These are phyloP conservation scores for Peromyscus aztecus DNA, from an alignment of 2,797 vertebrate genomes.

Conservation along the genomic window DNA sequence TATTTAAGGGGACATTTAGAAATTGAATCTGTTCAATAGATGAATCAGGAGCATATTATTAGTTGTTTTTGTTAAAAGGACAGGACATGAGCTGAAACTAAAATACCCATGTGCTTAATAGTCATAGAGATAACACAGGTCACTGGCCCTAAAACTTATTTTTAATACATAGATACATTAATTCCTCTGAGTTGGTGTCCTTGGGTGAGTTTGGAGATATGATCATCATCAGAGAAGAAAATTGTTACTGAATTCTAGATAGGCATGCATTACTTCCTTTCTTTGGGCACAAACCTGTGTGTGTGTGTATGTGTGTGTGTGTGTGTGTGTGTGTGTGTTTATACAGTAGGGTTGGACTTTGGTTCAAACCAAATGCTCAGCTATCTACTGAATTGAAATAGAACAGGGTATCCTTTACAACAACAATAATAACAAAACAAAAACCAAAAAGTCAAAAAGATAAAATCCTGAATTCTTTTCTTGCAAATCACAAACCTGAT, in stretches of 20 bases:
- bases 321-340: neutral
- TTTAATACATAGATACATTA: constrained; percentile 32
- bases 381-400: neutral
- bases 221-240: neutral
- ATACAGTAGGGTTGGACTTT: neutral
- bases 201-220: constrained; percentile 31
- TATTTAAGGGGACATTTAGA: neutral
- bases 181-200: constrained; percentile 47
- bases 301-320: neutral
- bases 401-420: neutral
- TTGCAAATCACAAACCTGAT: neutral
- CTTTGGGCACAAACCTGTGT: neutral
- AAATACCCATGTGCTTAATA: constrained; percentile 60
- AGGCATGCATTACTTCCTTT: neutral
- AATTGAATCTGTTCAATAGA: neutral
- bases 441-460: neutral
- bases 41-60: neutral
- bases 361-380: neutral
- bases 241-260: constrained; percentile 24
- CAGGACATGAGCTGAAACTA: neutral
- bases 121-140: neutral
- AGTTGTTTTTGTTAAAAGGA: constrained; percentile 42
- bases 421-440: neutral
- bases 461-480: neutral
- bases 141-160: constrained; percentile 43